These are phyloP conservation scores for Agrenia bidenticulata DNA, from an alignment of 2,888 invertebrate genomes.

Conservation along the genomic window DNA sequence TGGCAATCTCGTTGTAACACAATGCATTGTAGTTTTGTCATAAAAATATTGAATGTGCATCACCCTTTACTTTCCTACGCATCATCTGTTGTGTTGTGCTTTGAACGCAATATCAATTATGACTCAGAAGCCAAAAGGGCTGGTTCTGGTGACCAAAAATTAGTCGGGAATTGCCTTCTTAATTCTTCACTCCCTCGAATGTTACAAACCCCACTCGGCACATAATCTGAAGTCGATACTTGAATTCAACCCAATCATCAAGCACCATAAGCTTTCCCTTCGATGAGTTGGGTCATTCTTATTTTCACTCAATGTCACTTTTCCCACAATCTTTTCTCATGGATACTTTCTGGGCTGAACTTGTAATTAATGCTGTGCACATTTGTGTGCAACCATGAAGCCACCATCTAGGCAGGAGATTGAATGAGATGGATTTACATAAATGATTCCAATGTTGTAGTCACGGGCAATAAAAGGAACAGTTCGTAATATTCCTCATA, in stretches of 20 bases:
- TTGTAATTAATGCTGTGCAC: slow-evolving; percentile 17
- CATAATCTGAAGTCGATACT: too few species aligned
- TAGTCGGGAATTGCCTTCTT: too few species aligned
- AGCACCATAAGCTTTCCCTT: too few species aligned
- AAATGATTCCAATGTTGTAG: neutral
- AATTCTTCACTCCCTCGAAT: too few species aligned
- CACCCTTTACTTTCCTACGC: neutral
- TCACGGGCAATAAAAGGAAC: slow-evolving; percentile 4
- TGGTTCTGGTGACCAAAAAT: too few species aligned
- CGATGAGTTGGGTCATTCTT: too few species aligned
- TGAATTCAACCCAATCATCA: too few species aligned
- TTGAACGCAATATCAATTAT: neutral
- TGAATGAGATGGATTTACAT: slow-evolving; percentile 15
- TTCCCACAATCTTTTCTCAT: too few species aligned
- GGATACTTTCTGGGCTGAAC: too few species aligned
- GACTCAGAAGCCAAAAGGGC: neutral
- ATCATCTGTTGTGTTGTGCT: slow-evolving; percentile 2
- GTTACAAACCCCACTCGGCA: too few species aligned
- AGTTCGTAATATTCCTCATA: neutral
- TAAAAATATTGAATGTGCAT: too few species aligned
- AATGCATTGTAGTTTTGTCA: neutral
- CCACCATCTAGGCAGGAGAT: slow-evolving; percentile 11
- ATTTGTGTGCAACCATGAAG: slow-evolving; percentile 12
- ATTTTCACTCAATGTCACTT: too few species aligned
- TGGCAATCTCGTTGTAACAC: slow-evolving; percentile 1